Evolutionary conservation across 2,888 invertebrate species (phyloP), one percentile per base, ranked within the genome.

Genomic region (Aproaerema taeniolella): DNA sequence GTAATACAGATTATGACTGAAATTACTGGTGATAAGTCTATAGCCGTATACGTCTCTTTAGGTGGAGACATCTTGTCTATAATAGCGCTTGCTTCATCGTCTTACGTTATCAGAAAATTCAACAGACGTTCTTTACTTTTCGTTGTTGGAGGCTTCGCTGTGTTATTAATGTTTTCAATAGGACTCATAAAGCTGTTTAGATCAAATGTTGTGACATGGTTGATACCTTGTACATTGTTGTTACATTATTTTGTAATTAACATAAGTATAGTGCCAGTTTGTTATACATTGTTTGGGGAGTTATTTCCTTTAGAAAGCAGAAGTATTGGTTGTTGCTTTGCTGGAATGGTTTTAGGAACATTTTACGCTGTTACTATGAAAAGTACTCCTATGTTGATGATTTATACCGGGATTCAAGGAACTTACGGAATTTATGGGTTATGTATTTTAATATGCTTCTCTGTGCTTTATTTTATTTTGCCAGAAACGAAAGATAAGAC

Each of bases 51-150:
- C 41, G 62, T 56, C 17, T 54, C 65, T 2, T 39, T 68, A n/a
- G 60, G 53, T 9, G 43, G 54, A 3, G 71, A 72, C 54, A 9
- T 47, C 4, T 42, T 65, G 7, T 51, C 54, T 2, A 31, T 66
- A 10, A 2, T 53, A 2, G 61, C 65, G 6, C 43, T 62, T 2
- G 6, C 38, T 1, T 16, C 42, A 1, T 71, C 71, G 1, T 47
- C 52, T 36, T 45, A 59, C 4, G 20, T 64, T 2, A 58, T 70
- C 9, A 45, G 31, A 6, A 39, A 36, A 25, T 58, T 50, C n/a
- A 59, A 59, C 14, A 52, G 72, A 34, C 55, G 72, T 2, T 49
- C 52, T 0, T 43, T 71, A 11, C 24, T 73, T 2, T 58, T 66
- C 28, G 39, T 43, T 4, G 53, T 57, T 17, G 64, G 69, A 2